Evolutionary conservation across 2,113 vertebrate species (phyloP), one percentile per base, ranked within the genome.

Genomic region (Octodon degus): DNA sequence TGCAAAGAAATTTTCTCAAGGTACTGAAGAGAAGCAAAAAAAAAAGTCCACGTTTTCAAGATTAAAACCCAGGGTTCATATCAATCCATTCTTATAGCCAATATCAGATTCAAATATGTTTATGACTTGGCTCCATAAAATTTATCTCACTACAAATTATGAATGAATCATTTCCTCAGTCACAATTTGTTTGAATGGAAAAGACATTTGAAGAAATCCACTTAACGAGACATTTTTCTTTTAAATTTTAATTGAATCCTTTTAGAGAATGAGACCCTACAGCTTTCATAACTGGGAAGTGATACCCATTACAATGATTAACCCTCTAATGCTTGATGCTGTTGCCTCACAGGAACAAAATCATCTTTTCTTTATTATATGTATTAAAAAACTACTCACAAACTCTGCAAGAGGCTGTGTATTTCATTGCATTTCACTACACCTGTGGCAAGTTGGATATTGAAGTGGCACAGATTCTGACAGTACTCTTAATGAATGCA

Each of bases 401-500:
- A 91, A 93, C 30, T 95, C 80, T 79, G 68, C 95, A 96, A 84
- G 90, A 27, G 53, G 86, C 63, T 96, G 65, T 13, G 30, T 58
- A 95, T 94, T 98, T 95, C 4, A 55, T 62, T 70, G 53, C 37
- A 81, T 97, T 95, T 96, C 84, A 84, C 70, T 87, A 16, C 9
- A 58, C 87, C 47, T 93, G 89, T 79, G 89, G 86, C 77, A 97
- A 97, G 68, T 30, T 84, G 94, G 96, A 91, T 96, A 94, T 70
- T 85, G 93, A 98, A 97, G 94, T 37, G 74, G 86, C 74, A 89
- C 40, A 65, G 68, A 20, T 32, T 86, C 96, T 97, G 96, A 95
- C 93, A 98, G 83, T 60, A 37, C 9, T 96, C 87, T 93, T 95
- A 96, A 96, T 93, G 92, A 97, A 97, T 93, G 77, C 53, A n/a